phyloP scores from a whole-genome alignment of 2,888 invertebrate genomes.

The Diaperis boleti region DNA sequence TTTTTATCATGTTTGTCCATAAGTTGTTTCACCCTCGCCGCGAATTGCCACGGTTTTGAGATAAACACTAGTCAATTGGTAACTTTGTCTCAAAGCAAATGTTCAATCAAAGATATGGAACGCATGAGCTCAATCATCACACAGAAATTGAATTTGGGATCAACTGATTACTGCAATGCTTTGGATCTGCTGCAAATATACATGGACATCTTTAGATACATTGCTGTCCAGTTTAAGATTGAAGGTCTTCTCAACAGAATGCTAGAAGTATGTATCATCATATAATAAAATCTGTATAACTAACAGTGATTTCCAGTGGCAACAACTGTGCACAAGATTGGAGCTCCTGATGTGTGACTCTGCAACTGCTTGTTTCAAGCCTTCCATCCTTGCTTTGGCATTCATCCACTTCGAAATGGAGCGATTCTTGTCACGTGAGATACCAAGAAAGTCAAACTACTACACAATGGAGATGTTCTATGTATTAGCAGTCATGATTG shows the following conservation, averaged over 20 bases:
- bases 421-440: slow-evolving; percentile 54
- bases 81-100: slow-evolving; percentile 78
- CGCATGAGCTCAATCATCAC: slow-evolving; percentile 88
- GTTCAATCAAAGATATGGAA: slow-evolving; percentile 85
- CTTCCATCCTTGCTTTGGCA: slow-evolving; percentile 83
- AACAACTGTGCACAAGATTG: slow-evolving; percentile 65
- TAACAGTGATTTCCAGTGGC: slow-evolving; percentile 35
- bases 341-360: slow-evolving; percentile 84
- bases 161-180: slow-evolving; percentile 73
- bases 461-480: slow-evolving; percentile 68
- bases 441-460: slow-evolving; percentile 53
- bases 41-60: slow-evolving; percentile 73
- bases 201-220: slow-evolving; percentile 72
- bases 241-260: slow-evolving; percentile 69
- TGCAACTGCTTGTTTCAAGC: slow-evolving; percentile 78
- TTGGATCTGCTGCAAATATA: slow-evolving; percentile 76
- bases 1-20: slow-evolving; percentile 91
- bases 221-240: slow-evolving; percentile 69
- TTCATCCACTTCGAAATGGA: slow-evolving; percentile 81
- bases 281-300: neutral
- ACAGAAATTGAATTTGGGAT: slow-evolving; percentile 79
- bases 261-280: slow-evolving; percentile 65
- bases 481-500: slow-evolving; percentile 78
- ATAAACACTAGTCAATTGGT: slow-evolving; percentile 78
- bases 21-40: slow-evolving; percentile 87